phyloP scores from a whole-genome alignment of 2,888 invertebrate genomes.

The Deroplatys truncata region DNA sequence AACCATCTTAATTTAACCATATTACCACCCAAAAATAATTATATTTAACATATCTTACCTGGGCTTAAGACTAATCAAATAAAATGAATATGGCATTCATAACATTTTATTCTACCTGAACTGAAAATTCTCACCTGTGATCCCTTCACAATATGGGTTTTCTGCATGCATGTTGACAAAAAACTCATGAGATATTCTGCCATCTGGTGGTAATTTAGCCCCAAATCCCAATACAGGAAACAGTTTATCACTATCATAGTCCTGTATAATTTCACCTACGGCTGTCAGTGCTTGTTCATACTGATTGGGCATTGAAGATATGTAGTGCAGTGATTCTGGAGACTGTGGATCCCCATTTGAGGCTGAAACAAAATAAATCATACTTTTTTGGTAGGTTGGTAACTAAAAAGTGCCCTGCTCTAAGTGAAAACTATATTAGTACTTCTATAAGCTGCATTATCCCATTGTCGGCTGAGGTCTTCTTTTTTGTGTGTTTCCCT shows the following conservation, averaged over 20 bases:
- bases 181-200: conserved; percentile 45
- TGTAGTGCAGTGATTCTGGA: conserved; percentile 46
- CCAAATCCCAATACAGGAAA: conserved; percentile 48
- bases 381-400: not conserved
- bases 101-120: not conserved
- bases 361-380: conserved; percentile 32
- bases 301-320: conserved; percentile 40
- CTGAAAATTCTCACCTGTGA: conserved; percentile 39
- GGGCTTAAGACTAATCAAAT: no score
- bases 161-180: conserved; percentile 49
- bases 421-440: no score
- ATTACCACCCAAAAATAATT: no score
- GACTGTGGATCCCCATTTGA: conserved; percentile 46
- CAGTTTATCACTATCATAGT: conserved; percentile 50
- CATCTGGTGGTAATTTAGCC: conserved; percentile 46
- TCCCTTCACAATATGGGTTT: conserved; percentile 50
- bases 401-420: not conserved
- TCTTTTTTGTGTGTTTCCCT: no score
- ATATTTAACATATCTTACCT: no score
- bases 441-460: no score
- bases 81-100: no score
- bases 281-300: conserved; percentile 46
- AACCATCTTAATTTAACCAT: no score
- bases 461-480: no score
- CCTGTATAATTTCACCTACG: conserved; percentile 47